Evolutionary conservation across 2,113 vertebrate genomes (phyloP).

Genomic region (Noctilio leporinus): DNA sequence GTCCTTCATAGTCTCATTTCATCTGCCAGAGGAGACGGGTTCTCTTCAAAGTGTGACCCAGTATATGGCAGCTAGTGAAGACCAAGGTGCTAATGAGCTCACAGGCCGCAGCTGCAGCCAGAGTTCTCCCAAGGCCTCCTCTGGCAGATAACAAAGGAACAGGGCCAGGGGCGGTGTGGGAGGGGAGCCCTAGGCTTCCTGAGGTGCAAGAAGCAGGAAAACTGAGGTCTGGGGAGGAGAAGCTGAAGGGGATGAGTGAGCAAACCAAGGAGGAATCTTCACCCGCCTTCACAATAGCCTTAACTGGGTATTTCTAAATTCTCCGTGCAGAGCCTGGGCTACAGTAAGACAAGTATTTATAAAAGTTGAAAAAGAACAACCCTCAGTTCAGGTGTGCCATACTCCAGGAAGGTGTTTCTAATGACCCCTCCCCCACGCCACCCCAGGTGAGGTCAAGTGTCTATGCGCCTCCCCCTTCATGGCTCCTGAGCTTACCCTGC

Average conservation of each 20-base stretch:
- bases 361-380: background rate
- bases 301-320: background rate
- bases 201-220: background rate
- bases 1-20: background rate
- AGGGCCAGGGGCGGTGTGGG: too few species aligned
- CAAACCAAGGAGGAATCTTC: background rate
- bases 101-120: background rate
- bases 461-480: background rate
- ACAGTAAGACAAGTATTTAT: background rate
- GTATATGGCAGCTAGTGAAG: background rate
- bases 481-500: background rate
- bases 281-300: background rate
- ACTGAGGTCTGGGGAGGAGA: background rate
- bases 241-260: background rate
- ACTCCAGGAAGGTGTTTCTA: background rate
- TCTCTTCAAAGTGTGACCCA: background rate
- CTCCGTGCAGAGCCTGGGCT: background rate
- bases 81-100: background rate
- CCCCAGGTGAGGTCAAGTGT: background rate
- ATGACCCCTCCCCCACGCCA: background rate
- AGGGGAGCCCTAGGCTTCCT: background rate
- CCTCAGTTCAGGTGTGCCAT: background rate
- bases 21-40: background rate
- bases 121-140: background rate
- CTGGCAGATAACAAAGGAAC: background rate